Evolutionary conservation across 2,113 vertebrate genomes (phyloP), one percentile per base, ranked within the genome.

Genomic region (Bathybates hornii): DNA sequence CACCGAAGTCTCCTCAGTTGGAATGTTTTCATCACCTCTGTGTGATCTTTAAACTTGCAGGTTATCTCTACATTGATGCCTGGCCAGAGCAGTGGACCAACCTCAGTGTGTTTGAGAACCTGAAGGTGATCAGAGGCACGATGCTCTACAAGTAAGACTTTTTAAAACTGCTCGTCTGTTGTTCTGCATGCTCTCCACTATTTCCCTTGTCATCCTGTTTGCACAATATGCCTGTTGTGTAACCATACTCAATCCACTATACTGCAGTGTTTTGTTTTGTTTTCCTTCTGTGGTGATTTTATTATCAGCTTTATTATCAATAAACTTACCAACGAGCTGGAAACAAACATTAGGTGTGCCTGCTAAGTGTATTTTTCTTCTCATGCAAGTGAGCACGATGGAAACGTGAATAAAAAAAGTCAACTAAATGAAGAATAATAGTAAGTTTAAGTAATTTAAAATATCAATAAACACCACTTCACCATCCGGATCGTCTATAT

Each of bases 11-110:
- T 21, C 29, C 19, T 83, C 13, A 81, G 29, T n/a, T 53, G 4
- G 6, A 2, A 56, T 56, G 29, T 7, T 50, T 29, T 73, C 11
- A 43, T 16, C 68, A 7, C 73, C 2, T 36, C 24, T 53, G 34
- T 81, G 9, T 87, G 43, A 24, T 53, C 78, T 80, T 83, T 80
- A 78, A 7, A n/a, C 21, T 3, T 80, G 19, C 95, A 99, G 98
- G 98, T 17, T 99, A 97, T 93, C 94, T 99, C 82, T 99, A 98
- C 94, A 97, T 99, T 27, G 97, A 98, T 0, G 96, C 97, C 0
- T 99, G 98, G 98, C 97, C 98, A 0, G 94, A 96, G 0, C 93
- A 90, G 83, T 89, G 96, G 93, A 82, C 86, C 16, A 91, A 98
- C 92, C 95, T 99, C 87, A 94, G 94, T 0, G 96, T 97, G 76